These are phyloP conservation scores for Phthorimaea operculella DNA, from an alignment of 1,140 invertebrate genomes.

Conservation along the genomic window DNA sequence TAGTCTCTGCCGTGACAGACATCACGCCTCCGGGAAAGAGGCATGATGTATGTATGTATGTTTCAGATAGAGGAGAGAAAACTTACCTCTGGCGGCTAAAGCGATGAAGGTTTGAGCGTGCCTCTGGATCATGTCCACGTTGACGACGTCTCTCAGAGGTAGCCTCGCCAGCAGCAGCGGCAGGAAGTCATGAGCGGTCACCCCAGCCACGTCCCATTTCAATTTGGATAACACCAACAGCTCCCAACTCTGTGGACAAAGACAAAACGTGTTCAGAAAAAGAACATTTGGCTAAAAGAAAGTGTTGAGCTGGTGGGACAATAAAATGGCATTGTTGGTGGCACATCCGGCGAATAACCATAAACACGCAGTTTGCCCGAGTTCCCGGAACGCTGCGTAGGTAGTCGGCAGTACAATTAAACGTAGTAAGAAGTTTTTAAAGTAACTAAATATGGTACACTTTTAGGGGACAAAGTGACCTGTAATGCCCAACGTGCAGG, in stretches of 20 bases:
- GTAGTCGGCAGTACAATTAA: constrained; percentile 12
- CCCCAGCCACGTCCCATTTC: constrained; percentile 85
- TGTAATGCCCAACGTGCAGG: no score
- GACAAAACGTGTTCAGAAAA: constrained; percentile 10
- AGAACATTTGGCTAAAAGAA: constrained; percentile 26
- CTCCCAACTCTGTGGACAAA: constrained; percentile 82
- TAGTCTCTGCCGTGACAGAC: no score
- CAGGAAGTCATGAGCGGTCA: constrained; percentile 85
- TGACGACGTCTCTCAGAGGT: constrained; percentile 60
- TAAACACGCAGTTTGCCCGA: constrained; percentile 54
- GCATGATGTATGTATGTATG: no score
- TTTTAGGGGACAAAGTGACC: no score
- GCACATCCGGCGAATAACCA: constrained; percentile 57
- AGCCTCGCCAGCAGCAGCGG: constrained; percentile 77
- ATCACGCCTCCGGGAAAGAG: no score
- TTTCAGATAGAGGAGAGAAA: no score
- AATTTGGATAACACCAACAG: constrained; percentile 79
- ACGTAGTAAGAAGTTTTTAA: not conserved
- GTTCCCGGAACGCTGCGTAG: constrained; percentile 57
- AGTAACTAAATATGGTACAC: not conserved
- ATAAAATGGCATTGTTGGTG: constrained; percentile 43
- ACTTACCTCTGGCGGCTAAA: constrained; percentile 80
- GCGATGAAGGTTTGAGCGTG: constrained; percentile 85
- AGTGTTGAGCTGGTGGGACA: constrained; percentile 40
- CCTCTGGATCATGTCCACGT: constrained; percentile 73